Evolutionary conservation across 2,113 vertebrate species (phyloP), one percentile per base, ranked within the genome.

Genomic region (Corythaixoides concolor): DNA sequence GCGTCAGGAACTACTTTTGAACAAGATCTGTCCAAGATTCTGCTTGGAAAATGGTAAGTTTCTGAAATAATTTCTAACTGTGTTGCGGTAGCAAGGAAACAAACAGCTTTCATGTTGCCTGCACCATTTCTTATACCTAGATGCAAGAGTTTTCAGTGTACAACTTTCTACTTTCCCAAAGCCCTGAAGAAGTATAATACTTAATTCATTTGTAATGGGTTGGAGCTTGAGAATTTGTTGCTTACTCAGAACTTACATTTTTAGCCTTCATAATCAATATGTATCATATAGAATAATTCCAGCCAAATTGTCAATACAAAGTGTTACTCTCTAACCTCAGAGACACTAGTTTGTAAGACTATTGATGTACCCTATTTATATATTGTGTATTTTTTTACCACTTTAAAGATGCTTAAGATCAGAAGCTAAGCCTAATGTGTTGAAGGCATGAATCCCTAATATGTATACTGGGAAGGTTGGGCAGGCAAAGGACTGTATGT

Each of bases 1-100:
- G 86, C 98, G 91, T 22, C 99, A 99, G 94, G 98, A 99, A 49
- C 92, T 98, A 55, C 96, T 99, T 81, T 95, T 99, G 74, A 95
- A 64, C 76, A 98, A 82, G 64, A 83, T 98, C 23, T 95, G 80
- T 82, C 79, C 95, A 1, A 96, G 56, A 68, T 84, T 93, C 28
- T 60, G 15, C 85, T 76, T 85, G 78, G 86, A 97, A 93, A 97
- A 90, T 15, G 93, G 98, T 98, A 79, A 97, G 97, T 96, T 35
- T 58, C 32, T 94, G 45, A 89, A 92, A 66, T 78, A 15, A 8
- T 59, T 84, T 95, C 76, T 92, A 37, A 6, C 37, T 82, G 1
- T 63, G 14, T 68, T 95, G 30, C 64, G 67, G 8, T 74, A 93
- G 26, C 15, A 74, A 76, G 55, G 52, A 91, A 28, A 35, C 35